A percentile compares a stretch with the other conserved stretches of the same genome.
phyloP scores from a whole-genome alignment of 1,140 invertebrate genomes.

The Brachionus manjavacas region DNA sequence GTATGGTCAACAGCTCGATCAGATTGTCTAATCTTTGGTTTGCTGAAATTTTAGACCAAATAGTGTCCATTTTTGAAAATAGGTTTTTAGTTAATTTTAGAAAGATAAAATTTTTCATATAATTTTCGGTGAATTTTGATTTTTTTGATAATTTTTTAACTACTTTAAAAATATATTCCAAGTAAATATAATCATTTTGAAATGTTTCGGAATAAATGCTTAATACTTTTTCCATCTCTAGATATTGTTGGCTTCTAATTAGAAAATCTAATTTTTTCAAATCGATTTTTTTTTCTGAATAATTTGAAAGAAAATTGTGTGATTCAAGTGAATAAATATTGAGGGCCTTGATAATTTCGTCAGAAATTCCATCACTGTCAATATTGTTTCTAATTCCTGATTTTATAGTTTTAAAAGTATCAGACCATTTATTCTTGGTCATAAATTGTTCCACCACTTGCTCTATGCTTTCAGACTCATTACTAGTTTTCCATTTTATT shows the following conservation, averaged over 20 bases:
- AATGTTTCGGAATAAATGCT: neutral
- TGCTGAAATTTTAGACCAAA: neutral
- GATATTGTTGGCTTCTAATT: neutral
- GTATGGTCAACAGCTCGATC: neutral
- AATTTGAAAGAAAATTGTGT: neutral
- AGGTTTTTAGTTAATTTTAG: neutral
- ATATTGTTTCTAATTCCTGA: neutral
- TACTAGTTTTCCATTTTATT: neutral
- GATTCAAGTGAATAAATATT: slow-evolving; percentile 17
- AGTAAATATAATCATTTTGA: neutral
- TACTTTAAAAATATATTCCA: neutral
- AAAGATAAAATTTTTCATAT: neutral
- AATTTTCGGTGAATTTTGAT: neutral
- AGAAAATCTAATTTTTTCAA: neutral
- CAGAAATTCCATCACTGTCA: neutral
- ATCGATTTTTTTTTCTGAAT: neutral
- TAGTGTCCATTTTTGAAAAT: neutral
- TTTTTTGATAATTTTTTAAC: neutral
- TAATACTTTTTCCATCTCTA: neutral
- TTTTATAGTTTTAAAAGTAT: neutral
- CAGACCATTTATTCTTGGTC: neutral
- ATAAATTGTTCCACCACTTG: neutral
- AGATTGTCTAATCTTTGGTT: neutral
- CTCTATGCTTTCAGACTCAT: neutral
- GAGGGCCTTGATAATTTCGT: neutral